These are phyloP conservation scores for Colletes latitarsis DNA, from an alignment of 1,140 invertebrate genomes.

Conservation along the genomic window DNA sequence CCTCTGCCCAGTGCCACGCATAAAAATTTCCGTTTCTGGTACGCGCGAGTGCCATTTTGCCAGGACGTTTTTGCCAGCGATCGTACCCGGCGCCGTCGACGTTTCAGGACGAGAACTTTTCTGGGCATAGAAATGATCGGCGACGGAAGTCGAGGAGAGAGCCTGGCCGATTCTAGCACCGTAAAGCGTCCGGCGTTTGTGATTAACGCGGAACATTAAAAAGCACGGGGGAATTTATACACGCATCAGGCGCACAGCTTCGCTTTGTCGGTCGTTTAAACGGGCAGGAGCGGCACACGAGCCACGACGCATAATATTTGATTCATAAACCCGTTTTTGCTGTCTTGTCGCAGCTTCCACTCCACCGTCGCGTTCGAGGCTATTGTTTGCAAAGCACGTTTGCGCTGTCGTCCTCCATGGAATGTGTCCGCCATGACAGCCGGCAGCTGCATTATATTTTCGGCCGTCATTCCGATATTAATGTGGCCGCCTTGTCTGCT, in stretches of 20 bases:
- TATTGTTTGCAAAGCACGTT: conserved; percentile 26
- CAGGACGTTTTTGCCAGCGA: too few relatives aligned
- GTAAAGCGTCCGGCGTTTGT: neutral
- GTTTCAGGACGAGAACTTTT: too few relatives aligned
- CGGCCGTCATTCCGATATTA: conserved; percentile 35
- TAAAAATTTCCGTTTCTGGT: too few relatives aligned
- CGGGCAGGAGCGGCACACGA: neutral
- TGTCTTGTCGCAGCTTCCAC: conserved; percentile 19
- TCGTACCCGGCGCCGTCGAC: too few relatives aligned
- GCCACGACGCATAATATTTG: conserved; percentile 25
- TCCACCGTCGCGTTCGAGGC: neutral
- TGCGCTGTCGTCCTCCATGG: neutral
- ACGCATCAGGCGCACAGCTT: neutral
- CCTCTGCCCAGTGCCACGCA: too few relatives aligned
- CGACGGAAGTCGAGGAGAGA: too few relatives aligned
- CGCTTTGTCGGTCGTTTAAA: neutral
- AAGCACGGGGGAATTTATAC: conserved; percentile 1
- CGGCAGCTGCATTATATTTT: conserved; percentile 45
- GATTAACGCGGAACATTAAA: conserved; percentile 1
- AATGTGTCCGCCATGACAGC: conserved; percentile 19
- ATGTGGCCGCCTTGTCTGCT: conserved; percentile 17
- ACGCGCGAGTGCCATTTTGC: too few relatives aligned
- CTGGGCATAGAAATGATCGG: too few relatives aligned
- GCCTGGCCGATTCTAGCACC: too few relatives aligned
- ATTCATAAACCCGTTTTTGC: conserved; percentile 42